Conservation (phyloP, 2,797 vertebrate genomes). For the Muscicapa striata region DNA sequence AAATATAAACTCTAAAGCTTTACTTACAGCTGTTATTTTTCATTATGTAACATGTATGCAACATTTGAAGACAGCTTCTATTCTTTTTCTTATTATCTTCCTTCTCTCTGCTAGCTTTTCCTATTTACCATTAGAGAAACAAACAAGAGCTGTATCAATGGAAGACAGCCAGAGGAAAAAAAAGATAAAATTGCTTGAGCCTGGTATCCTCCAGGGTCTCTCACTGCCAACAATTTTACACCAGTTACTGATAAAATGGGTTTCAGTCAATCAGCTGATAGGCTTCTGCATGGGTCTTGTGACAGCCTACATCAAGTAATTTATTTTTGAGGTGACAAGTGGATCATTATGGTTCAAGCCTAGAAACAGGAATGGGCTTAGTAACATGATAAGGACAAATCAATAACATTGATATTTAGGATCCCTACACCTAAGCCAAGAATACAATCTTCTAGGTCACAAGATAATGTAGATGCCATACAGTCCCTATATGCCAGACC, state of each 20-base stretch:
- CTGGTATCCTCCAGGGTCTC: background rate
- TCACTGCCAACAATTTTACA: background rate
- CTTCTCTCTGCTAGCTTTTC: background rate
- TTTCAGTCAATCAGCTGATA: background rate
- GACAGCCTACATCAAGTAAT: slow-evolving; percentile 2
- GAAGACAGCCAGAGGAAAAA: background rate
- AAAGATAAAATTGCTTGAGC: background rate
- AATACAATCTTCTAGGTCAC: background rate
- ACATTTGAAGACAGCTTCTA: background rate
- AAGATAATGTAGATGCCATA: background rate
- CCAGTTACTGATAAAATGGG: background rate
- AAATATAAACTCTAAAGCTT: background rate
- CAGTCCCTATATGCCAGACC: background rate
- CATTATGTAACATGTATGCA: background rate
- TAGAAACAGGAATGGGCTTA: background rate
- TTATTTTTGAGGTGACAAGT: background rate
- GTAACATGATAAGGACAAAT: slow-evolving; percentile 29
- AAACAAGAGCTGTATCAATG: background rate
- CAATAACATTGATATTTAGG: slow-evolving; percentile 45
- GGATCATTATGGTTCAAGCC: slow-evolving; percentile 20
- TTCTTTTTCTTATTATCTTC: background rate
- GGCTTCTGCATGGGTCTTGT: background rate
- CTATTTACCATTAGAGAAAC: background rate
- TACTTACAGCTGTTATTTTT: background rate
- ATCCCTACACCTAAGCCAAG: background rate